Percentiles rank a stretch among this genome's conserved stretches.
Evolutionary conservation across 2,113 vertebrate species (phyloP).

Genomic region (Mystacornis crossleyi): DNA sequence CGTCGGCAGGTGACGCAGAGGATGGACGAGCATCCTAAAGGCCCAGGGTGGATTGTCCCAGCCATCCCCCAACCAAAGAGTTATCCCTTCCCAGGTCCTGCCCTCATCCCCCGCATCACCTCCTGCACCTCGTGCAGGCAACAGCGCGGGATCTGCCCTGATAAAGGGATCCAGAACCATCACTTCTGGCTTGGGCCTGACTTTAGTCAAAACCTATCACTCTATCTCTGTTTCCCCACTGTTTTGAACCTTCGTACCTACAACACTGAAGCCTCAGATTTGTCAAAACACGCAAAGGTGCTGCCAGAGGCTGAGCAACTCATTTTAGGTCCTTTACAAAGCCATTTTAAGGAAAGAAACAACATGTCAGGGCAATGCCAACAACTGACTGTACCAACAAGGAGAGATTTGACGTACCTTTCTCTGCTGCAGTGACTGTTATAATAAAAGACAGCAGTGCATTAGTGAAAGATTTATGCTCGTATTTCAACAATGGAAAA

Average conservation of each 20-base stretch:
- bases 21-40: not conserved
- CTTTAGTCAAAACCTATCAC: constrained; percentile 34
- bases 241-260: not conserved
- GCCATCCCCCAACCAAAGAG: accelerated
- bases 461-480: constrained; percentile 83
- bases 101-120: not conserved
- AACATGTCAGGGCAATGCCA: constrained; percentile 68
- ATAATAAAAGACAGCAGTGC: constrained; percentile 66
- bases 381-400: constrained; percentile 59
- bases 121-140: not conserved
- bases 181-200: not conserved
- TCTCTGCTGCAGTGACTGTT: constrained; percentile 55
- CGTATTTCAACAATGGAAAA: constrained; percentile 71
- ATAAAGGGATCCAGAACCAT: not conserved
- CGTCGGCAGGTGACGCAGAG: not conserved
- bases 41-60: accelerated
- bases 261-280: constrained; percentile 42
- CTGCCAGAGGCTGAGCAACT: constrained; percentile 64
- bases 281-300: constrained; percentile 66
- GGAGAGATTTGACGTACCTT: constrained; percentile 59
- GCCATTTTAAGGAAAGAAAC: constrained; percentile 56
- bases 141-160: not conserved
- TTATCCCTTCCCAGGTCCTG: not conserved
- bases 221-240: not conserved
- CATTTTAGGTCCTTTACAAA: constrained; percentile 63